phyloP scores from a whole-genome alignment of 92 coral and sea anemone genomes.

The Montipora capitata region DNA sequence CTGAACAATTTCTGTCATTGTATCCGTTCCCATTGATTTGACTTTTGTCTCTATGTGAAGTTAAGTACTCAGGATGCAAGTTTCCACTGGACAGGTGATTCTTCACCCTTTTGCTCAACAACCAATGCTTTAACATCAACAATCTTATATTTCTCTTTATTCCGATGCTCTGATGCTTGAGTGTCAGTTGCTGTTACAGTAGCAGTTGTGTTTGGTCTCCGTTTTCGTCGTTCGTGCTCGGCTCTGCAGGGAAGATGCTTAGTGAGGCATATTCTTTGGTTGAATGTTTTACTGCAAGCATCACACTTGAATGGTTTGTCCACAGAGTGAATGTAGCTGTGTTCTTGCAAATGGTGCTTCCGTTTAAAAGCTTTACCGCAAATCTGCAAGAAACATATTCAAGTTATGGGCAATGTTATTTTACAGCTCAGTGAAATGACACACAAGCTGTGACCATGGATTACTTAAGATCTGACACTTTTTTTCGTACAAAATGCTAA shows the following conservation, averaged over 20 bases:
- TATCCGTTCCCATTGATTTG: background rate
- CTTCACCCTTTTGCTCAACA: background rate
- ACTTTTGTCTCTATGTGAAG: background rate
- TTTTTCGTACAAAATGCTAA: too few species aligned
- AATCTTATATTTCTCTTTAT: background rate
- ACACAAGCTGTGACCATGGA: too few species aligned
- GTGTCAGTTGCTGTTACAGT: background rate
- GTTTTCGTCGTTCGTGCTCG: constrained; percentile 71
- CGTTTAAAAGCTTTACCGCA: constrained; percentile 89
- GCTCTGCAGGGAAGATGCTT: constrained; percentile 82
- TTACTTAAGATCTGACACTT: too few species aligned
- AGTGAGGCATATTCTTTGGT: constrained; percentile 80
- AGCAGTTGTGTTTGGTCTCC: constrained; percentile 34
- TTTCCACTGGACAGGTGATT: background rate
- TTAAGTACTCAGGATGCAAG: background rate
- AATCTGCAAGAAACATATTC: constrained; percentile 54
- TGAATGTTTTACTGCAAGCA: constrained; percentile 77
- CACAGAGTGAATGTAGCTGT: constrained; percentile 78
- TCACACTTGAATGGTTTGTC: constrained; percentile 84
- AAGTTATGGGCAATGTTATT: too few species aligned
- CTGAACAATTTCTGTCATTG: background rate
- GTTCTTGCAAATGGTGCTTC: constrained; percentile 80
- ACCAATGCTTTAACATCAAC: background rate
- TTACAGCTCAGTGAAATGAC: too few species aligned
- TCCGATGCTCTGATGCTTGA: background rate